Percentiles rank a stretch among this genome's conserved stretches.
phyloP scores from a whole-genome alignment of 2,113 vertebrate genomes.

The Oceanites oceanicus region DNA sequence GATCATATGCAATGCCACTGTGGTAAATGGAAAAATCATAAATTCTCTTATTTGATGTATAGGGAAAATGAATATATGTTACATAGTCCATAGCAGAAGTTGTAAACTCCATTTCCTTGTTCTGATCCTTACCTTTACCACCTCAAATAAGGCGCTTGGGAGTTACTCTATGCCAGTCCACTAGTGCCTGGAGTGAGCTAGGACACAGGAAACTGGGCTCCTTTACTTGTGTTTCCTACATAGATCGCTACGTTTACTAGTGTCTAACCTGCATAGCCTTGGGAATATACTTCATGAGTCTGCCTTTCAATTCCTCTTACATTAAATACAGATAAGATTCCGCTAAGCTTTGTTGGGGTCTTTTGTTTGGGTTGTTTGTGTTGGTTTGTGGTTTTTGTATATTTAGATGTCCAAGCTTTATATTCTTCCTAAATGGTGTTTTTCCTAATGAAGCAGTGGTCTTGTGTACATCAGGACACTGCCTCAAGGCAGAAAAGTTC shows the following conservation, averaged over 20 bases:
- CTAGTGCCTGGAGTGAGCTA: not conserved
- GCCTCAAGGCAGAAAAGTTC: not conserved
- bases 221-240: not conserved
- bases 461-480: not conserved
- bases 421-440: not conserved
- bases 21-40: not conserved
- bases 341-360: not conserved
- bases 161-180: not conserved
- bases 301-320: not conserved
- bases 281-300: not conserved
- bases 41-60: not conserved
- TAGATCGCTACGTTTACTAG: not conserved
- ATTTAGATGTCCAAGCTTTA: not conserved
- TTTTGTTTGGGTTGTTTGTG: not conserved
- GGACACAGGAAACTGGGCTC: not conserved
- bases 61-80: not conserved
- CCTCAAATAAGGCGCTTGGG: not conserved
- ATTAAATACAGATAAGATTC: not conserved
- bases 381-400: not conserved
- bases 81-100: not conserved
- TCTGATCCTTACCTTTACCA: too few relatives aligned
- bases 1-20: too few relatives aligned
- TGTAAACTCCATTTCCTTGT: not conserved
- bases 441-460: not conserved
- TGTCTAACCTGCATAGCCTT: not conserved